Evolutionary conservation across 2,113 vertebrate genomes (phyloP).

Genomic region (Ranitomeya imitator): DNA sequence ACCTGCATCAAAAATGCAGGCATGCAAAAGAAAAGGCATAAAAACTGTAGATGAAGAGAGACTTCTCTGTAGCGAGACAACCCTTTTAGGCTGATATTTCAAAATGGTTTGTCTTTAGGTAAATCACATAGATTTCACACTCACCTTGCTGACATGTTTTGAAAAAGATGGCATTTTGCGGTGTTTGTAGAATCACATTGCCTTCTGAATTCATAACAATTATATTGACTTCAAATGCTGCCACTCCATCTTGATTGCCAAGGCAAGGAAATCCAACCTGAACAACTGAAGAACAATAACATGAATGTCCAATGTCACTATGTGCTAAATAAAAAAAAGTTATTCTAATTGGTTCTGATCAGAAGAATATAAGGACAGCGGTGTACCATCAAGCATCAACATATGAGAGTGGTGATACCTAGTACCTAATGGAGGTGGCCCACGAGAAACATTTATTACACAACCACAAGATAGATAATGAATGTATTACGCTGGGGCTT

Average conservation of each 20-base stretch:
- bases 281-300: constrained; percentile 73
- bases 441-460: too few relatives aligned
- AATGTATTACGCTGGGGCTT: too few relatives aligned
- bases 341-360: too few relatives aligned
- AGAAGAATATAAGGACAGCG: too few relatives aligned
- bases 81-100: neutral
- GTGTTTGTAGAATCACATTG: constrained; percentile 82
- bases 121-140: neutral
- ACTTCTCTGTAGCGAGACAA: neutral
- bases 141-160: constrained; percentile 92
- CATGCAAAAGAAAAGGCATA: too few relatives aligned
- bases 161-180: constrained; percentile 90
- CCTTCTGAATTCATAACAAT: constrained; percentile 87
- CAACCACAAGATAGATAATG: too few relatives aligned
- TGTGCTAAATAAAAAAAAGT: neutral
- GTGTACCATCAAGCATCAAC: too few relatives aligned
- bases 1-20: too few relatives aligned
- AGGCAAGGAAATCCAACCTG: constrained; percentile 88
- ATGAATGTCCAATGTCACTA: neutral
- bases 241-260: constrained; percentile 86
- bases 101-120: neutral
- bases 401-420: too few relatives aligned
- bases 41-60: too few relatives aligned
- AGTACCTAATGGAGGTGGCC: too few relatives aligned
- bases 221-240: constrained; percentile 86